Base-by-base conservation (phyloP, 2,113 vertebrate species). In the Rhegmatorhina hoffmannsi region DNA sequence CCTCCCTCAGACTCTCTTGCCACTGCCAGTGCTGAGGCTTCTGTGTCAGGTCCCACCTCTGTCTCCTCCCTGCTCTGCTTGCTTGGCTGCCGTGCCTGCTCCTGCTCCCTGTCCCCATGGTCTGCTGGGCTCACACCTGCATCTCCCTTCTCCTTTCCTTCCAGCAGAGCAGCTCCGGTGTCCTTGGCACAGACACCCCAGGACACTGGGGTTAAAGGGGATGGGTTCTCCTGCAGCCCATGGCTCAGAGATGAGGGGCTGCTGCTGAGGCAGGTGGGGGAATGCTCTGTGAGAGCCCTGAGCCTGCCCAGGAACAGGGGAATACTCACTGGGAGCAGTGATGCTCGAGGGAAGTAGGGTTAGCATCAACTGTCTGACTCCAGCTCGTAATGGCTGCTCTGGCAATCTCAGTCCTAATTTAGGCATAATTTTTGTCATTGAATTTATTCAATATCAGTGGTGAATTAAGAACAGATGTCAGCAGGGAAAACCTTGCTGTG, bases 261-360 rank as follows among this genome's bases (percentile, higher is more conserved):
- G 31, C 29, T 24, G 55, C 82, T 44, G 55, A 11, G 24, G 28
- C 16, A 36, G 68, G 23, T 1, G 3, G 31, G 5, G 9, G 26
- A n/a, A 34, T 0, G 3, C 50, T 25, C 84, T 44, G 72, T 0
- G 15, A 46, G 33, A 25, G n/a, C 55, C 43, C 59, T 0, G 17
- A 5, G 87, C 74, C 84, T 76, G 67, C 24, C 70, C 49, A 2
- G 72, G 60, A 55, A 3, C 3, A n/a, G 69, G 64, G 31, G 2
- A 20, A 8, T 15, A 0, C 36, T 43, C 3, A 0, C 29, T 8
- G 8, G 17, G 46, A 77, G 64, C 64, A 55, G 74, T 1, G 83
- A 66, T 43, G 83, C 69, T 70, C 2, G 1, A 12, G 85, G 43
- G 52, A 43, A 58, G 60, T 13, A 1, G 17, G 83, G 55, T 75